These are phyloP conservation scores for Hyphantria cunea DNA, from an alignment of 1,140 invertebrate species.

Conservation along the genomic window DNA sequence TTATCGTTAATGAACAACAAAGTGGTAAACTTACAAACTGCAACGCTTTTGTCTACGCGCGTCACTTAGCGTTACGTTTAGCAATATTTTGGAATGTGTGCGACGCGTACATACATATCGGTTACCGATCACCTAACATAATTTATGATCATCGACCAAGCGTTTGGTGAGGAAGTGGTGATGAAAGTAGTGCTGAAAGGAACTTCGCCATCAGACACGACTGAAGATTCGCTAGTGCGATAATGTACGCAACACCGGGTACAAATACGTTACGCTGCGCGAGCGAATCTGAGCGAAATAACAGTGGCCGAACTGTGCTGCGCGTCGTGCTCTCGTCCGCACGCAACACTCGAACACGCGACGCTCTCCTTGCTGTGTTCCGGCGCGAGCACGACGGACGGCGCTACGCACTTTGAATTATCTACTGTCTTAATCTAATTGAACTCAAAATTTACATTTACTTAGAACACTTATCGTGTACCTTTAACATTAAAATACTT, in stretches of 20 bases:
- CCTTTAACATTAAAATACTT: conserved; percentile 66
- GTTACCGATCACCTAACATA: conserved; percentile 32
- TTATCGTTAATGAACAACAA: conserved; percentile 81
- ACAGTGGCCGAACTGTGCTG: conserved; percentile 44
- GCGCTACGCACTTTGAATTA: conserved; percentile 33
- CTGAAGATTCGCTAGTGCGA: conserved; percentile 5
- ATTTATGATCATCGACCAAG: conserved; percentile 30
- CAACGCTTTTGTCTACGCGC: conserved; percentile 59
- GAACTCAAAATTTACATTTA: conserved; percentile 73
- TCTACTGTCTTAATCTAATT: conserved; percentile 53
- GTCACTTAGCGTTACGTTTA: conserved; percentile 63
- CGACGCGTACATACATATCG: conserved; percentile 55
- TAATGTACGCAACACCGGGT: conserved; percentile 6
- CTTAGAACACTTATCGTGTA: conserved; percentile 68
- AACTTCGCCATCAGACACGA: conserved; percentile 6
- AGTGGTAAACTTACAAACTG: conserved; percentile 78
- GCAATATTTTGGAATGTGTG: conserved; percentile 78
- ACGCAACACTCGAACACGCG: conserved; percentile 1
- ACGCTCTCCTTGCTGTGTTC: neutral
- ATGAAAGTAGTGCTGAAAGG: conserved; percentile 22
- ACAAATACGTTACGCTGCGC: conserved; percentile 34
- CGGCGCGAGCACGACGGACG: conserved; percentile 13
- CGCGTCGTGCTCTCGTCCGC: conserved; percentile 13
- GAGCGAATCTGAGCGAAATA: conserved; percentile 67
- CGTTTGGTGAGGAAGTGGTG: conserved; percentile 31